Conservation (phyloP, 1,140 invertebrate genomes). For the Brachionus rubens region DNA sequence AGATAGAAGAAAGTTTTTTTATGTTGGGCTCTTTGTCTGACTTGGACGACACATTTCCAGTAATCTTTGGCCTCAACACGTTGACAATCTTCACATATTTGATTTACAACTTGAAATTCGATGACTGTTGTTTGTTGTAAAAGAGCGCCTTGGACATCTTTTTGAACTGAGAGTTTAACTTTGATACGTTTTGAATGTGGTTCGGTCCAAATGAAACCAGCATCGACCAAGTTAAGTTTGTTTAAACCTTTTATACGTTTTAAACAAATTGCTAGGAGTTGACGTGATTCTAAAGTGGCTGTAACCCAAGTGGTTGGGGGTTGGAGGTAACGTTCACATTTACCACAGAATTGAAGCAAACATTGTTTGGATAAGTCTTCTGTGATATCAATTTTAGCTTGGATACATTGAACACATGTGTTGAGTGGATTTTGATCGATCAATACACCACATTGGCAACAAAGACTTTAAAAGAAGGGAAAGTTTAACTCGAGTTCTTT, state of each 20-base stretch:
- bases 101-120: slow-evolving; percentile 82
- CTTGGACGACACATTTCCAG: slow-evolving; percentile 81
- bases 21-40: slow-evolving; percentile 70
- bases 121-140: slow-evolving; percentile 83
- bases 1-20: slow-evolving; percentile 98
- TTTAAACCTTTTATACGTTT: slow-evolving; percentile 89
- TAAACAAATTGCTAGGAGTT: slow-evolving; percentile 84
- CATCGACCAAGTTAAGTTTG: slow-evolving; percentile 82
- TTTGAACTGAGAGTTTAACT: slow-evolving; percentile 93
- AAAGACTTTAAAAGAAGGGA: slow-evolving; percentile 14
- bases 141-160: slow-evolving; percentile 66
- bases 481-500: background rate
- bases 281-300: slow-evolving; percentile 83
- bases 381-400: slow-evolving; percentile 38
- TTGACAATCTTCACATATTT: slow-evolving; percentile 97
- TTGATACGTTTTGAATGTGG: slow-evolving; percentile 96
- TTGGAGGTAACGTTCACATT: slow-evolving; percentile 64
- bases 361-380: slow-evolving; percentile 39
- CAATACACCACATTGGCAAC: slow-evolving; percentile 45
- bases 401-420: slow-evolving; percentile 35
- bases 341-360: slow-evolving; percentile 34
- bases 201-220: slow-evolving; percentile 96
- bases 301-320: slow-evolving; percentile 86
- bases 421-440: slow-evolving; percentile 42
- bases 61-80: slow-evolving; percentile 93